Evolutionary conservation across 2,888 invertebrate genomes (phyloP), one percentile per base, ranked within the genome.

Genomic region (Metallyticus violacea): DNA sequence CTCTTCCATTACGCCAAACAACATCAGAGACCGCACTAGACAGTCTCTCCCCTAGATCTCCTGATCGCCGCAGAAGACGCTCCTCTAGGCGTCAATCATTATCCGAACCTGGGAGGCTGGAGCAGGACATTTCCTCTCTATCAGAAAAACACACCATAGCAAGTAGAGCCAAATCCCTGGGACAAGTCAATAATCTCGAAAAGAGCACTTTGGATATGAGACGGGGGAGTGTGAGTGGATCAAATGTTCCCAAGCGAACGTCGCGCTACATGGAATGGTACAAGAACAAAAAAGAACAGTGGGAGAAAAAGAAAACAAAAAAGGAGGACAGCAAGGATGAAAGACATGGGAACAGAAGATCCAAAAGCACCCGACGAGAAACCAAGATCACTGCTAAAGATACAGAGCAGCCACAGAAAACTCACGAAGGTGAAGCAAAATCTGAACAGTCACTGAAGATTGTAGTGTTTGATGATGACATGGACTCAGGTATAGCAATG

Each of bases 261-360:
- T 90, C 96, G 1, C 92, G 95, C 87, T 96, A 96, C 89, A 96
- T 96, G 96, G 96, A 96, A 89, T 96, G 96, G 96, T 96, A 96
- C 89, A 93, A 92, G 89, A 95, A 94, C 83, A 94, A 94, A 90
- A 94, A 94, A 89, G 90, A 93, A 85, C 91, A 93, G 0, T 89
- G 92, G 28, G 91, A 91, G 88, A 93, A 88, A 93, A 93, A 90
- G 90, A 90, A 27, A 79, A 9, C 77, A 77, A 83, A 82, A 78
- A 82, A 77, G 62, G 82, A 79, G n/a, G 79, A 7, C 40, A 15
- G 40, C 26, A 86, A n/a, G 83, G 82, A 77, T 26, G 90, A 89
- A 87, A 88, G 86, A 27, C 83, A 88, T 6, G 40, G 80, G 2
- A 78, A 86, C 22, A 29, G n/a, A 30, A 88, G 79, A 85, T 80